phyloP scores from a whole-genome alignment of 2,113 vertebrate genomes.

The Alosa alosa region DNA sequence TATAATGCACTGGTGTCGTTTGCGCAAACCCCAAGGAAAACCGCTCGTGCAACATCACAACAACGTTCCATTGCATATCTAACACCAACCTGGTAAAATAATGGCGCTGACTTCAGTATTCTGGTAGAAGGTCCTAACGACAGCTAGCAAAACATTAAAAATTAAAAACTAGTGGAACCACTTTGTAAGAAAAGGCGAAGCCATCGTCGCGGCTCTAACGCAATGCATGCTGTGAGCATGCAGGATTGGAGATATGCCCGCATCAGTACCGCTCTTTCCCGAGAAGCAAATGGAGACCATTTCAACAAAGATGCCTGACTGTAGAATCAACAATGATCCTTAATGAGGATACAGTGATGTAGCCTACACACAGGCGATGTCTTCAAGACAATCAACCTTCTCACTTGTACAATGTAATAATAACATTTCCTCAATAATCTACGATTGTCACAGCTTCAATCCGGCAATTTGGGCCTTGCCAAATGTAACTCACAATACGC shows the following conservation, averaged over 20 bases:
- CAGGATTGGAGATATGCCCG: constrained; percentile 34
- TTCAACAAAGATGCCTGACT: constrained; percentile 36
- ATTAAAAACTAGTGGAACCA: background rate
- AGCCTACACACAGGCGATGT: background rate
- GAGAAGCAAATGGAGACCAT: constrained; percentile 22
- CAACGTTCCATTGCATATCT: background rate
- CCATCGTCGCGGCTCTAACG: constrained; percentile 8
- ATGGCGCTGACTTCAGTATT: background rate
- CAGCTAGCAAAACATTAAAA: background rate
- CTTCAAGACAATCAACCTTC: background rate
- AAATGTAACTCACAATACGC: background rate
- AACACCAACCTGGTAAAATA: background rate
- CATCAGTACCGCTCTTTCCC: constrained; percentile 30
- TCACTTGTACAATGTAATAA: background rate
- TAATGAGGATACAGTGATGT: background rate
- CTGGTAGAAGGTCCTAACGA: background rate
- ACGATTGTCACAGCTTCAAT: background rate
- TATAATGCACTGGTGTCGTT: constrained; percentile 24
- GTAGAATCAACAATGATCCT: background rate
- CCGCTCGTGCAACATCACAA: background rate
- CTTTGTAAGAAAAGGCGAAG: background rate
- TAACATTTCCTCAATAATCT: background rate
- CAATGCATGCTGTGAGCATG: constrained; percentile 18
- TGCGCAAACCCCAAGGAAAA: constrained; percentile 6
- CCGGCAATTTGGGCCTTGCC: background rate